Evolutionary conservation across 2,113 vertebrate genomes (phyloP), one percentile per base, ranked within the genome.

Genomic region (Numida meleagris): DNA sequence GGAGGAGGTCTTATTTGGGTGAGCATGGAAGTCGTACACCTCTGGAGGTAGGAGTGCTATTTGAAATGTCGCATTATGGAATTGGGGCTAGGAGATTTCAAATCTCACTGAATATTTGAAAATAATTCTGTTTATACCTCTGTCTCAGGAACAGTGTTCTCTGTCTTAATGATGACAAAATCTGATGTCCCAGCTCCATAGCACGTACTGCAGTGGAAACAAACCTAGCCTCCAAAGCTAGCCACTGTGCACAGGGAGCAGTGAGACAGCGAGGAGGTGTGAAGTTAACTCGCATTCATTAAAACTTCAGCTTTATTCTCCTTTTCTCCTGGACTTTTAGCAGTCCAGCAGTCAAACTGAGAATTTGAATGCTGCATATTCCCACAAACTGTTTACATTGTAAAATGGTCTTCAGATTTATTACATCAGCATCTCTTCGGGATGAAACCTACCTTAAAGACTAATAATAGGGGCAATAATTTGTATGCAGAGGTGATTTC

Each of bases 381-480:
- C 57, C 70, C 83, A 55, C 34, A 81, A 83, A 78, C 17, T 65
- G 50, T 83, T 96, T 77, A 51, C 43, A 53, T 36, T 78, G 62
- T 75, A 21, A 86, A 82, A 79, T 68, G 16, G 36, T 51, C 51
- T 86, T 81, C 57, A 51, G 68, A 86, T 93, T 92, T 94, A 55
- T 90, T 90, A 67, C 83, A 21, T 36, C 38, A 50, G 34, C 29
- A 20, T 74, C 82, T 83, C 72, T 62, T 59, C 61, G 78, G 73
- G 38, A 51, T 55, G 73, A 77, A 80, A 57, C 29, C 65, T 83
- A 57, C 59, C 55, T 93, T 43, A n/a, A 43, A 83, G 68, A 48
- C 57, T 78, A 81, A 83, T 89, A 88, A 66, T 83, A 81, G 68
- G 10, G 65, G 48, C 73, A 88, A n/a, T 78, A 38, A 75, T 94